Evolutionary conservation across 1,140 invertebrate species (phyloP), one percentile per base, ranked within the genome.

Genomic region (Ooceraea biroi): DNA sequence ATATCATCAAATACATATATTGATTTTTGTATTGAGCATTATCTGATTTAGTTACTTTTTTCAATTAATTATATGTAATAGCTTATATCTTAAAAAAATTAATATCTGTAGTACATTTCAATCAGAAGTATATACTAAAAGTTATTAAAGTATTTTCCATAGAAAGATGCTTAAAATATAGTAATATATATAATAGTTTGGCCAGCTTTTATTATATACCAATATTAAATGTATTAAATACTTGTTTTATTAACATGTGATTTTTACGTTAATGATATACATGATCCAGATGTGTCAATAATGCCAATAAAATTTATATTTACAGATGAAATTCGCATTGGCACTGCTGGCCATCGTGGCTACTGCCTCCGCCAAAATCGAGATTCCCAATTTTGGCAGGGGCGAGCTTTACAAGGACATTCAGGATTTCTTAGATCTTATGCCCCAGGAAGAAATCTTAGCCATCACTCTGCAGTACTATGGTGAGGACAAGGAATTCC

Each of bases 311-410:
- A 80, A 71, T 55, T 44, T 19, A 19, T 2, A 12, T 76, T 77
- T 5, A 3, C 52, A 89, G 86, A 89, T 89, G 84, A 88, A 89
- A 68, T 68, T 86, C 44, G 27, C 27, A 27, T 14, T 73, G 0
- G 58, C 36, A 52, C 0, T 84, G 10, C 22, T 88, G n/a, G 71
- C 69, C 17, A 12, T 86, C 0, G 1, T 84, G 71, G 88, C 87
- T 44, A 0, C 66, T 1, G 22, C 46, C n/a, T 78, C 52, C 1
- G 55, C 82, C 7, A n/a, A 63, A 10, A 17, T 41, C 4, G 44
- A 52, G 0, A 19, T 89, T 0, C 88, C 87, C 0, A 60, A 76
- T 4, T 25, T 71, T 0, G 87, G 88, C 7, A 73, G 17, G 19
- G 88, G 88, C 1, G 25, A 55, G 0, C 84, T 89, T 0, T 1